Evolutionary conservation across 2,888 invertebrate genomes (phyloP), one percentile per base, ranked within the genome.

Genomic region (Augiades crinisus): DNA sequence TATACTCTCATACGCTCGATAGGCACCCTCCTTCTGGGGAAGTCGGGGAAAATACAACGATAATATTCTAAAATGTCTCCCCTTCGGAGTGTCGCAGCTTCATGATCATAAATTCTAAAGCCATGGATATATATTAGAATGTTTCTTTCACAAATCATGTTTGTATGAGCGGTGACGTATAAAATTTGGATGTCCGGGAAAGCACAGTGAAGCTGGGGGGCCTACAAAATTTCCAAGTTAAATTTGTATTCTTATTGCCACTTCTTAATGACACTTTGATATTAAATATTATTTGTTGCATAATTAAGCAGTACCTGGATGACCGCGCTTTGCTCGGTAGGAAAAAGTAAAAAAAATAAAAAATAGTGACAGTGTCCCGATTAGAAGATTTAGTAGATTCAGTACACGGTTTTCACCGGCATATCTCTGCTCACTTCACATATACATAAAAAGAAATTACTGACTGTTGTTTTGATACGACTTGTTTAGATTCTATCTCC

Each of bases 291-390:
- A 27, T 47, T 47, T 47, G 47, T 40, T 47, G 38, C 40, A 40
- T 47, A 47, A 47, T 47, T 47, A 47, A 47, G 47, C 40, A 37
- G n/a, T n/a, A n/a, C n/a, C n/a, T n/a, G n/a, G n/a, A n/a, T n/a
- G n/a, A n/a, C n/a, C n/a, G n/a, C n/a, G n/a, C n/a, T n/a, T n/a
- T n/a, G n/a, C n/a, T n/a, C n/a, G n/a, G n/a, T n/a, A n/a, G n/a
- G n/a, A n/a, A n/a, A n/a, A n/a, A n/a, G n/a, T n/a, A n/a, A n/a
- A n/a, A n/a, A n/a, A n/a, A n/a, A n/a, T n/a, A n/a, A n/a, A n/a
- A n/a, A n/a, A n/a, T n/a, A n/a, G n/a, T n/a, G n/a, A n/a, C n/a
- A n/a, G n/a, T n/a, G n/a, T n/a, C n/a, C n/a, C n/a, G n/a, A n/a
- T n/a, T n/a, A n/a, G n/a, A n/a, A n/a, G n/a, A n/a, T n/a, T n/a